Evolutionary conservation across 1,140 invertebrate genomes (phyloP), one percentile per base, ranked within the genome.

Genomic region (Tetragnatha versicolor): DNA sequence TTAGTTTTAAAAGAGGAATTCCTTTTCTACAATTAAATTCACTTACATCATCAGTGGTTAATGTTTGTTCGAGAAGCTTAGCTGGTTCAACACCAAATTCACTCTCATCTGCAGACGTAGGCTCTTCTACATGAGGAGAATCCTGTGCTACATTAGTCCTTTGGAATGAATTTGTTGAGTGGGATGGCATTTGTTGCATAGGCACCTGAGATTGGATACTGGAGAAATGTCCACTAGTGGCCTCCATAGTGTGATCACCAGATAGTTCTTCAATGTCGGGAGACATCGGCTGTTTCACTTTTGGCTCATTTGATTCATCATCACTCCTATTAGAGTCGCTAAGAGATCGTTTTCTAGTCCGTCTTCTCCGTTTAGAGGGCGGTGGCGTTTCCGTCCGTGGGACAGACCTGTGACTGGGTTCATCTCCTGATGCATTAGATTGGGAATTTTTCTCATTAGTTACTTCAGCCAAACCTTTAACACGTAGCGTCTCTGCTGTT

Each of bases 391-490:
- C 80, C 22, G 55, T 69, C 22, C 68, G 33, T n/a, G 69, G 39
- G 12, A 45, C 68, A 22, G 66, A 33, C 33, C 70, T 51, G 33
- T 63, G 61, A 22, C 17, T 33, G 35, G 70, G 58, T 53, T 51
- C 47, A 17, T 77, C 61, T 45, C 58, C 33, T n/a, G 77, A 25
- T 27, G 17, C n/a, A 39, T 9, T 42, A 12, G 31, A 37, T 39
- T 17, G 20, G 27, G 58, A 66, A 27, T 51, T 42, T 20, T 77
- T 77, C 27, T 77, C 73, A 55, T 66, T 77, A 25, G 81, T 70
- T n/a, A 83, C 93, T 85, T 95, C 93, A 53, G 93, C 92, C 25
- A 95, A 86, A 29, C 93, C 95, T 87, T 89, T 95, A 45, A 96
- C 94, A 85, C 93, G 92, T 12, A 96, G 85, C 37, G 92, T 90